Base-by-base conservation (phyloP, 2,797 vertebrate genomes). In the Ctenopoma multispine region DNA sequence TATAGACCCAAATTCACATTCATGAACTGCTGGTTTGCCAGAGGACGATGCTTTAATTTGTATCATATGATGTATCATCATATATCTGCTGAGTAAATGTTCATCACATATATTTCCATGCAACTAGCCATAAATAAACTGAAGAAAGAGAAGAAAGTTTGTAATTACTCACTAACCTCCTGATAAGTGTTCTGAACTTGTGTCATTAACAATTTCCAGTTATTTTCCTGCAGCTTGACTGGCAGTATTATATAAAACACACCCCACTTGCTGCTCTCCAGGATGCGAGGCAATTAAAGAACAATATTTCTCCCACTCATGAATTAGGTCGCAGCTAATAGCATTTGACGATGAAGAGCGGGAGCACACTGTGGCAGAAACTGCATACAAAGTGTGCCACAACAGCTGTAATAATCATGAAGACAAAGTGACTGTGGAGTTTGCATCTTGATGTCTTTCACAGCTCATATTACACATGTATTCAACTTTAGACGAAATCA, bases 81-180 rank as follows among this genome's bases (percentile, higher is more conserved):
- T 65, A 67, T 49, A 77, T 69, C 50, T 49, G 40, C 60, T 72
- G 47, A 38, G 27, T 73, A 54, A 51, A 51, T 50, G 51, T 24
- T 67, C 54, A 60, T 15, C 20, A 18, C 55, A 72, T 77, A 63
- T 15, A 72, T 83, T 48, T 67, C 4, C 34, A 23, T 11, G 5
- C 72, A 60, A 81, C 83, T 69, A 79, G 58, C 48, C 27, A 43
- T 62, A 34, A 79, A 81, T 67, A 43, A 27, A 85, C 73, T 56
- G 48, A n/a, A n/a, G n/a, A n/a, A n/a, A n/a, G n/a, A n/a, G 34
- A 76, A 44, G 34, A 63, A 84, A 86, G 34, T 71, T 75, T 9
- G 71, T 75, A 77, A 89, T 93, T 91, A 92, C 93, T 95, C 91
- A 93, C 95, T 95, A 95, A 94, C 92, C 72, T 90, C 61, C 38